phyloP scores from a whole-genome alignment of 2,113 vertebrate species.

The Cyprinus carpio region DNA sequence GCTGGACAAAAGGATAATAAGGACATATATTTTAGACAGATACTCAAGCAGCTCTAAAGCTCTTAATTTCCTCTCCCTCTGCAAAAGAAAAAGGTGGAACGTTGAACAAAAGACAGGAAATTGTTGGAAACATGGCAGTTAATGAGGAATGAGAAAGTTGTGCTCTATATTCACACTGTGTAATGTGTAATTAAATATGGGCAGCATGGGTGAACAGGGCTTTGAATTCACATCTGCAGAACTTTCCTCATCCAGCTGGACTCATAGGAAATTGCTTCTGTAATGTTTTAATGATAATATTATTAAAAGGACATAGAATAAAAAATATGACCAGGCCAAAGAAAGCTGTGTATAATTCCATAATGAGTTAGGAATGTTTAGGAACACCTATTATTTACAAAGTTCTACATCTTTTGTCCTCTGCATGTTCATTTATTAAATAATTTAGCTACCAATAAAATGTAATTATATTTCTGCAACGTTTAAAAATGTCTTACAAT shows the following conservation, averaged over 20 bases:
- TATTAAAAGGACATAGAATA: neutral
- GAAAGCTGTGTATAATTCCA: neutral
- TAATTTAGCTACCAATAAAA: neutral
- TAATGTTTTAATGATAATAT: neutral
- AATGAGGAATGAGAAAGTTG: constrained; percentile 64
- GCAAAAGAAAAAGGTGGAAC: constrained; percentile 46
- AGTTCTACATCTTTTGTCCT: neutral
- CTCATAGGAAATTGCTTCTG: neutral
- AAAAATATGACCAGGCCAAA: neutral
- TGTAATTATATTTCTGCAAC: neutral
- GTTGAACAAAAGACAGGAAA: constrained; percentile 67
- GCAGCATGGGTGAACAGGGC: constrained; percentile 66
- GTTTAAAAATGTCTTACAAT: neutral
- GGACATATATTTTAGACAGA: neutral
- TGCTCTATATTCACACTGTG: constrained; percentile 53
- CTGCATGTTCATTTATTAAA: neutral
- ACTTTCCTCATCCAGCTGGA: neutral
- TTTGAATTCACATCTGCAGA: neutral
- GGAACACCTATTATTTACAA: neutral
- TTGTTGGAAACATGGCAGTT: constrained; percentile 58
- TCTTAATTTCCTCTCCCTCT: constrained; percentile 69
- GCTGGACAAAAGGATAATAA: neutral
- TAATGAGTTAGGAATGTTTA: no score
- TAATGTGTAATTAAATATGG: constrained; percentile 66
- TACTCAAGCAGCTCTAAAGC: constrained; percentile 60